phyloP scores from a whole-genome alignment of 2,797 vertebrate genomes.

The Streptopelia turtur region DNA sequence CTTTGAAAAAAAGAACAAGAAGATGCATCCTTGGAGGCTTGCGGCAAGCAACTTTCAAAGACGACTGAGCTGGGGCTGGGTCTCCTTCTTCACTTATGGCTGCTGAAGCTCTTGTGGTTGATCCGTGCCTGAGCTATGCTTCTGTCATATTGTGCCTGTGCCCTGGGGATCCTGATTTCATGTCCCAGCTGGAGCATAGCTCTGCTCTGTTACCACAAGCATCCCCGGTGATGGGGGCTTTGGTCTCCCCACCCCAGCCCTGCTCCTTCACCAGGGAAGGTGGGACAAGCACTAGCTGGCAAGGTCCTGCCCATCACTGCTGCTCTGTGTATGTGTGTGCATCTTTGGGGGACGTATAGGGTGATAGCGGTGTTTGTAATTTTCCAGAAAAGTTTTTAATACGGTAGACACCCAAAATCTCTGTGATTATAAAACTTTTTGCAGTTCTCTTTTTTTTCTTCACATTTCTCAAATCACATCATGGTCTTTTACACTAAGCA shows the following conservation, averaged over 20 bases:
- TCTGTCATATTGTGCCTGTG: background rate
- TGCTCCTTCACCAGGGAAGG: background rate
- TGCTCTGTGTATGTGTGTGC: background rate
- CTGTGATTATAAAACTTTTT: background rate
- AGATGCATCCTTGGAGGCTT: fast-evolving
- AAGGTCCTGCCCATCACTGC: background rate
- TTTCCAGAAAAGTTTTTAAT: background rate
- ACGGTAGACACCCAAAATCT: background rate
- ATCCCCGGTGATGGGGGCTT: background rate
- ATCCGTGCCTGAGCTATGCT: background rate
- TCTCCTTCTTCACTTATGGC: background rate
- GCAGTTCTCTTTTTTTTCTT: background rate
- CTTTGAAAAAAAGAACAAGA: background rate
- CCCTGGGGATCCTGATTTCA: background rate
- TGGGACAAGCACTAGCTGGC: background rate
- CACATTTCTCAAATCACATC: background rate
- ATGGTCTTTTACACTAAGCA: background rate
- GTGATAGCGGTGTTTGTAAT: background rate
- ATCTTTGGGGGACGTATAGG: background rate
- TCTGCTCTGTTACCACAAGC: background rate
- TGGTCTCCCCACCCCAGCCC: background rate
- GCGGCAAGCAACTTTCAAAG: background rate
- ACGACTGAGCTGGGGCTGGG: background rate
- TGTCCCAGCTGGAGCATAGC: background rate
- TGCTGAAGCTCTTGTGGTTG: background rate